Evolutionary conservation across 2,888 invertebrate species (phyloP), one percentile per base, ranked within the genome.

Genomic region (Leptopilina drosophilae): DNA sequence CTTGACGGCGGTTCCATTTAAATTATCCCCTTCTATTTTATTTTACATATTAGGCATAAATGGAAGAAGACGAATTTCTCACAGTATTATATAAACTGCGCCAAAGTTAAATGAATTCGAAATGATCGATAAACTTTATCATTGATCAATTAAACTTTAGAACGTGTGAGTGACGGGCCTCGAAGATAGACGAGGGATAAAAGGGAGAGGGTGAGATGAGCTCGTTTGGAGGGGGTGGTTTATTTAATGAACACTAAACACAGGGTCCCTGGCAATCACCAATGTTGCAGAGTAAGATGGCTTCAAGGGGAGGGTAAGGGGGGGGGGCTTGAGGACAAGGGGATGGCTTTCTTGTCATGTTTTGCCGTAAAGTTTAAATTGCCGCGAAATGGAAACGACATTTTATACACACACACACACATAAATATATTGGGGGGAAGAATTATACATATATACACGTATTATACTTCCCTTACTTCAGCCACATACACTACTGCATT

Each of bases 51-150:
- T 33, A 33, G 79, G 79, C 79, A 82, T 82, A 82, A 82, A 82
- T 82, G 80, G 77, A 64, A 77, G 78, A 77, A 76, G 77, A 64
- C 81, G 78, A 78, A 80, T 82, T 73, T 79, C 80, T 8, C 42
- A 42, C 42, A 42, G 42, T 42, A 42, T 42, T 42, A 42, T 89
- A 89, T 87, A 89, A 89, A 89, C 89, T 89, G 88, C 88, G 87
- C 86, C 86, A 88, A 91, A 91, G 91, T 91, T 91, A 90, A 91
- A 91, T 91, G 91, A 91, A 91, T 91, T 91, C 88, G 90, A 91
- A 91, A 91, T 91, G 91, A 91, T 91, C 90, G 91, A 91, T 91
- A 91, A 91, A 91, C 88, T 91, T 91, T 91, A 91, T 91, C 91
- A 91, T 91, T 91, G 91, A 91, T 91, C 91, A 91, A 91, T 91